Base-by-base conservation (phyloP, 2,888 invertebrate genomes). In the Boloria selene region DNA sequence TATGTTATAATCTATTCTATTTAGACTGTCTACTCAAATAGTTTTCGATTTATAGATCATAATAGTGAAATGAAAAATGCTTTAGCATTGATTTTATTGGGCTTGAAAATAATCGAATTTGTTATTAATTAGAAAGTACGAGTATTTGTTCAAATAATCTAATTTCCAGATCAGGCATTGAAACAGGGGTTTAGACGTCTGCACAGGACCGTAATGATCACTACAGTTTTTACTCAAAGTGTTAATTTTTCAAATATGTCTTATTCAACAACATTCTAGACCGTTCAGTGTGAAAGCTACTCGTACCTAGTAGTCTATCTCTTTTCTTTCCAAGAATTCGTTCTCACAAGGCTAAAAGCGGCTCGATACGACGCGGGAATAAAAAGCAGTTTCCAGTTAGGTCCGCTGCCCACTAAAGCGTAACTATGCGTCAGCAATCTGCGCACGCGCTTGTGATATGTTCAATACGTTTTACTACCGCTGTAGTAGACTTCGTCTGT, bases 241-340 rank as follows among this genome's bases (percentile, higher is more conserved):
- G 49, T 50, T 13, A 17, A 50, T 50, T 17, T 17, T 0, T 6
- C 10, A 45, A 14, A 45, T 22, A 42, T 42, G 3, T 26, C 31
- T 58, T 6, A 49, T 49, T 49, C 17, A 58, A 13, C 26, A 26
- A 14, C 45, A 58, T 58, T 58, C 58, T 52, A 44, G 52, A 26
- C n/a, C 44, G 45, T 45, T 45, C 56, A 31, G 66, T 51, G 62
- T 62, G 52, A 56, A 62, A 63, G 63, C 65, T 61, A 42, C 22
- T 22, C 22, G 22, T 22, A 22, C n/a, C 49, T 62, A 64, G 56
- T 44, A 50, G 16, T 58, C 56, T 55, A 55, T 64, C 51, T 64
- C 56, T 47, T 64, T 64, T 64, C 64, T 44, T 66, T 63, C 63
- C 47, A 58, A 66, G 66, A 63, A 66, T 62, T 42, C 54, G 49